These are phyloP conservation scores for Rhaphigaster nebulosa DNA, from an alignment of 2,888 invertebrate species.

Conservation along the genomic window DNA sequence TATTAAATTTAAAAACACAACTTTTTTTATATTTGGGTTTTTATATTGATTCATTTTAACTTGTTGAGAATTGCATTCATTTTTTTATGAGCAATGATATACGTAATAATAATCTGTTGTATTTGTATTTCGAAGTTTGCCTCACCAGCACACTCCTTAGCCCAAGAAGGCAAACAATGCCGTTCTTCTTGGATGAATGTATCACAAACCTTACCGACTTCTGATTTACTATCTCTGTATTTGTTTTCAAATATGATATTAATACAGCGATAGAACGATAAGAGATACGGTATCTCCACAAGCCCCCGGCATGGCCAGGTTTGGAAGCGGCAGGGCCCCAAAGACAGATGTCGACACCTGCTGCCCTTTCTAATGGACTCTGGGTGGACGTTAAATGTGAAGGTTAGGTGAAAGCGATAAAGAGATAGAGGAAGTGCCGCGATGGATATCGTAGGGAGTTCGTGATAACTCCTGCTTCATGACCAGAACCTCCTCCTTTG, in stretches of 20 bases:
- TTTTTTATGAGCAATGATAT: background rate
- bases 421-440: slow-evolving; percentile 35
- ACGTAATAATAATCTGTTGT: too few species aligned
- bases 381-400: slow-evolving; percentile 38
- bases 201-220: background rate
- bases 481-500: background rate
- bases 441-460: background rate
- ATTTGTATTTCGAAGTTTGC: background rate
- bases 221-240: background rate
- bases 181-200: background rate
- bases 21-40: too few species aligned
- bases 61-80: too few species aligned
- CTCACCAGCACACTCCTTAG: background rate
- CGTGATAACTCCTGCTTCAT: background rate
- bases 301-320: background rate
- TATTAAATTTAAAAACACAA: too few species aligned
- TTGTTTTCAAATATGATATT: background rate
- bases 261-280: background rate
- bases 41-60: too few species aligned
- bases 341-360: slow-evolving; percentile 32
- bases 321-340: background rate
- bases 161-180: background rate
- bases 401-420: slow-evolving; percentile 54
- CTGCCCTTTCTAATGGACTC: slow-evolving; percentile 7
- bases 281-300: background rate